Base-by-base conservation (phyloP, 2,797 vertebrate genomes). In the Thalassophryne amazonica region DNA sequence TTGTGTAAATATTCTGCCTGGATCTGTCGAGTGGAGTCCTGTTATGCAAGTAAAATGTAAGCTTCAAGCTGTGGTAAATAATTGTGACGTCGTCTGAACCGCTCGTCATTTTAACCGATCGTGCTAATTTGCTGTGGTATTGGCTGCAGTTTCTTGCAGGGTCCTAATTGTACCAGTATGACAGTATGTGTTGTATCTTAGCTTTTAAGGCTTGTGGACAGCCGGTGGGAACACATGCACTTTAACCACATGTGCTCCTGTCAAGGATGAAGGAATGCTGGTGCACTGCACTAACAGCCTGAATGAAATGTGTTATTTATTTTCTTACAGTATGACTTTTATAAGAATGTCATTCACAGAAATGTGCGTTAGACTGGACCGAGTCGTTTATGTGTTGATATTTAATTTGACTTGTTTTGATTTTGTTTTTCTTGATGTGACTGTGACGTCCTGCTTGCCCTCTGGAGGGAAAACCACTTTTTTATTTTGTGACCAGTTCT, bases 311-410 rank as follows among this genome's bases (percentile, higher is more conserved):
- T 66, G 79, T 75, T 80, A 85, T 87, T 88, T 87, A 85, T 89
- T 87, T 86, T 87, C 82, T 70, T 85, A 86, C 73, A 70, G 37
- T 58, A n/a, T 13, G 41, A 77, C 48, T 73, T 80, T 86, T 85
- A 71, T 77, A 81, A 81, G 58, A 68, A 31, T 17, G 43, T 21
- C 39, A 53, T 64, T 51, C 32, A 18, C 48, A 51, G 19, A 66
- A 58, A 60, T 42, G 22, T 75, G 53, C 76, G 28, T 41, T 31
- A 60, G 56, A 65, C 34, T 57, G 46, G 51, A 65, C 36, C 48
- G 27, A 55, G 45, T 60, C 8, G 14, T 36, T 52, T 40, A 46
- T n/a, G 38, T 24, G 42, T 39, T 41, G 29, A 65, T 42, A 50
- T 64, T 77, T 69, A 49, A 56, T 52, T 76, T 72, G 42, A 54